Base-by-base conservation (phyloP, 1,140 invertebrate species). In the Drosophila lacteicornis region DNA sequence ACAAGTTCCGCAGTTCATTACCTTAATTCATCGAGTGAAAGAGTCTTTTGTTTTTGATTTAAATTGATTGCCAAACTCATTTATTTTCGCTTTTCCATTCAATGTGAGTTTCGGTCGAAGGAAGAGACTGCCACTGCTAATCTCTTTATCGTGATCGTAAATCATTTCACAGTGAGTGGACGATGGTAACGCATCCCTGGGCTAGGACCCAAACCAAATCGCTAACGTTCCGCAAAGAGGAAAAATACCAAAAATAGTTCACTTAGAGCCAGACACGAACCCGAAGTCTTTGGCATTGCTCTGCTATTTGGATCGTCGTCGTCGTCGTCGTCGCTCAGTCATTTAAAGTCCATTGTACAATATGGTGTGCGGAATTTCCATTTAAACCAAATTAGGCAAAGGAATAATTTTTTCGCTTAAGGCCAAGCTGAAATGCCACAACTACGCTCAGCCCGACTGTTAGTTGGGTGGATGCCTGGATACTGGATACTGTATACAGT, bases 371-470 rank as follows among this genome's bases (percentile, higher is more conserved):
- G 83, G 83, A 87, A 87, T 87, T 87, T 87, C 83, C 83, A 87
- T 88, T 87, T 88, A 88, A 87, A 77, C 83, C 83, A 87, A 87
- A 87, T 87, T 87, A 88, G 83, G 83, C 80, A 88, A 78, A 88
- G 83, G 83, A 86, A 86, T 88, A 86, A 74, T 80, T 84, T 83
- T 88, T 77, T 82, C 49, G 76, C 77, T 63, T 74, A 69, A 75
- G 73, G 77, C 76, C 82, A 86, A 79, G 45, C 56, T 50, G 56
- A 75, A 58, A 49, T 47, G 68, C 66, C 67, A 70, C 40, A 70
- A 56, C 62, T 70, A 70, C 67, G 67, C 67, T 70, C 47, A 12
- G 56, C 30, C 50, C 55, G 19, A 40, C 55, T 73, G 67, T 74
- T 74, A 74, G 71, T 75, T 75, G 67, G 67, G 53, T 42, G 63